These are phyloP conservation scores for Caloenas nicobarica DNA, from an alignment of 2,113 vertebrate genomes.

Conservation along the genomic window DNA sequence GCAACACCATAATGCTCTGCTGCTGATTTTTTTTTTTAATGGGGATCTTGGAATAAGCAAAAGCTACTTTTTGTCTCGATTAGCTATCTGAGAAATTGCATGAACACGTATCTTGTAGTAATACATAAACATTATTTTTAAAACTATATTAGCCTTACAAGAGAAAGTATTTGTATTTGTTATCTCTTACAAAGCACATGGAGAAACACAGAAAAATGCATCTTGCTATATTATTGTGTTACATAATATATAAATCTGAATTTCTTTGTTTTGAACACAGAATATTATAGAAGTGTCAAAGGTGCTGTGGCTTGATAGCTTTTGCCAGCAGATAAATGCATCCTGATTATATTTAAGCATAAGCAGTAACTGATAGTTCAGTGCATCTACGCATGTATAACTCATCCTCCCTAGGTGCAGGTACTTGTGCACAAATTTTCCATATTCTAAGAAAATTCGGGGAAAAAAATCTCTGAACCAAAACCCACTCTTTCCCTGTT, in stretches of 20 bases:
- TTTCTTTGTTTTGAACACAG: not conserved
- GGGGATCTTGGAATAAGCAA: not conserved
- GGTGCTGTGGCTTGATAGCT: not conserved
- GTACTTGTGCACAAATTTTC: not conserved
- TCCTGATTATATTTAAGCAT: not conserved
- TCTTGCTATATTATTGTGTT: not conserved
- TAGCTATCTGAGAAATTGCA: not conserved
- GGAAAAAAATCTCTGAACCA: not conserved
- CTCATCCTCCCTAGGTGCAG: not conserved
- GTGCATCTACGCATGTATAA: not conserved
- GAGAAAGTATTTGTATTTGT: conserved; percentile 25
- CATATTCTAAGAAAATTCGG: not conserved
- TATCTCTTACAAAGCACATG: not conserved
- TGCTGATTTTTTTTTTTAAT: not conserved
- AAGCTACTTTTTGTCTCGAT: not conserved
- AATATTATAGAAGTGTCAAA: not conserved
- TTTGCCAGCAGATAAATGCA: not conserved
- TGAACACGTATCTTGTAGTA: not conserved
- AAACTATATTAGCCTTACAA: not conserved
- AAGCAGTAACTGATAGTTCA: not conserved
- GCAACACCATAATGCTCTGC: not conserved
- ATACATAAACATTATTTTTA: not conserved
- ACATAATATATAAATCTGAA: not conserved
- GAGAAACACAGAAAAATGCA: not conserved
- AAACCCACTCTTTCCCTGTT: not conserved